A percentile compares a stretch with the other conserved stretches of the same genome.
Evolutionary conservation across 2,797 vertebrate species (phyloP).

Genomic region (Rhynchonycteris naso): DNA sequence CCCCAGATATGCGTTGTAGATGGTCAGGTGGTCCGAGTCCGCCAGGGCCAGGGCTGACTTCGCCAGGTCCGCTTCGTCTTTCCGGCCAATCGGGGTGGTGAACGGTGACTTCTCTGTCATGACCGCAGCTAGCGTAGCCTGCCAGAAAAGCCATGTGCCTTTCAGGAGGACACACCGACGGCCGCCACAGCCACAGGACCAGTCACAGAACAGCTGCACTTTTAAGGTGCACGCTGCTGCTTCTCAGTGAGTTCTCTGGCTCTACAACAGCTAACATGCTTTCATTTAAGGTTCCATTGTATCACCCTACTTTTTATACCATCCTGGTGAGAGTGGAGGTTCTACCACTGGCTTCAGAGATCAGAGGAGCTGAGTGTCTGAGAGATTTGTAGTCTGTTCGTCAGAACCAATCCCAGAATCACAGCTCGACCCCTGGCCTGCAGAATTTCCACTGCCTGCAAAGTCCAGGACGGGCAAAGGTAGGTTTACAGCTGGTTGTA

Average conservation of each 20-base stretch:
- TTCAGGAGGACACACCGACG: too few species aligned
- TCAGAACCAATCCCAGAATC: not conserved
- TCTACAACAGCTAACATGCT: not conserved
- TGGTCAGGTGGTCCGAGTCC: slow-evolving; percentile 96
- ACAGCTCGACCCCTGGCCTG: not conserved
- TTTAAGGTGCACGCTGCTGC: not conserved
- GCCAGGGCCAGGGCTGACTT: slow-evolving; percentile 92
- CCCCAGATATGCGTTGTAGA: slow-evolving; percentile 96
- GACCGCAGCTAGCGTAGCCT: slow-evolving; percentile 97
- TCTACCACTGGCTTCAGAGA: not conserved
- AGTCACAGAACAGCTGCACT: not conserved
- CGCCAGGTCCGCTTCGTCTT: slow-evolving; percentile 96
- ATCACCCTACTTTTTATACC: not conserved
- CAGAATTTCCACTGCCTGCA: not conserved
- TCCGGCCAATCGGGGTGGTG: slow-evolving; percentile 95
- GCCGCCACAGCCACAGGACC: too few species aligned
- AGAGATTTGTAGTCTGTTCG: not conserved
- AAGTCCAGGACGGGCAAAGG: not conserved
- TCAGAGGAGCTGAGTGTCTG: not conserved
- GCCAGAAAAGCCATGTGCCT: slow-evolving; percentile 41
- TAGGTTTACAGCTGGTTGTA: not conserved
- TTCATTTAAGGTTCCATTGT: not conserved
- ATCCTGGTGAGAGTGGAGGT: not conserved
- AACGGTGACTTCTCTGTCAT: slow-evolving; percentile 99
- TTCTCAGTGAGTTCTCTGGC: not conserved